These are phyloP conservation scores for Takifugu bimaculatus DNA, from an alignment of 2,113 vertebrate genomes.

Conservation along the genomic window DNA sequence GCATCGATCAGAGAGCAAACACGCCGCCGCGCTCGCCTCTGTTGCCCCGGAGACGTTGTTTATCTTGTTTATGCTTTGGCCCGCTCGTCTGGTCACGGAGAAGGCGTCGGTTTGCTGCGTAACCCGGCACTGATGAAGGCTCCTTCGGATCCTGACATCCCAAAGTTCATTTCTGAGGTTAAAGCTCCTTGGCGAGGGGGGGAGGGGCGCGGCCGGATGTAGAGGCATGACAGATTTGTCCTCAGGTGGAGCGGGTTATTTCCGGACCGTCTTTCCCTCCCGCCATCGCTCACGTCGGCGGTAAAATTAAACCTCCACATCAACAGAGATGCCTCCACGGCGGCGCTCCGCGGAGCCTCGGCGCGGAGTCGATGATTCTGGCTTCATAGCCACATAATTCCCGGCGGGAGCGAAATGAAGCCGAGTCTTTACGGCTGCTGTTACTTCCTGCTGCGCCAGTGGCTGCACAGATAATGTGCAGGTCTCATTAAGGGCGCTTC, in stretches of 20 bases:
- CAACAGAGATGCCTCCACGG: constrained; percentile 6
- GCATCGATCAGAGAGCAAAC: constrained; percentile 54
- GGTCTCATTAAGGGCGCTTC: background rate
- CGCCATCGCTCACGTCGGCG: constrained; percentile 12
- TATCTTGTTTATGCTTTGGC: constrained; percentile 51
- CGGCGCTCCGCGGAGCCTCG: background rate
- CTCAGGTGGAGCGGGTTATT: background rate
- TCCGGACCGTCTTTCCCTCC: constrained; percentile 3
- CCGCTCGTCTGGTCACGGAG: constrained; percentile 25
- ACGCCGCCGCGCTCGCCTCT: constrained; percentile 27
- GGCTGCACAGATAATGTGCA: constrained; percentile 12
- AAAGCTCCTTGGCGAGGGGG: too few relatives aligned
- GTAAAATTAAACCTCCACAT: constrained; percentile 14
- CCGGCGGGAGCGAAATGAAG: constrained; percentile 9
- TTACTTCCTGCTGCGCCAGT: background rate
- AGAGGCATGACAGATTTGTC: too few relatives aligned
- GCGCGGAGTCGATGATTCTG: constrained; percentile 12
- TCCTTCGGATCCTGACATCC: too few relatives aligned
- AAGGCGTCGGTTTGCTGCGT: constrained; percentile 36
- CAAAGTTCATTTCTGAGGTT: too few relatives aligned
- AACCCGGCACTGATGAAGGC: constrained; percentile 2
- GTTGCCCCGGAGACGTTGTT: constrained; percentile 51
- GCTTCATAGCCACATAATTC: constrained; percentile 10
- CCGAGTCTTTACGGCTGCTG: constrained; percentile 2
- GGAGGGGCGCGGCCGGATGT: too few relatives aligned